Base-by-base conservation (phyloP, 1,140 invertebrate genomes). In the Sarcophaga peregrina region DNA sequence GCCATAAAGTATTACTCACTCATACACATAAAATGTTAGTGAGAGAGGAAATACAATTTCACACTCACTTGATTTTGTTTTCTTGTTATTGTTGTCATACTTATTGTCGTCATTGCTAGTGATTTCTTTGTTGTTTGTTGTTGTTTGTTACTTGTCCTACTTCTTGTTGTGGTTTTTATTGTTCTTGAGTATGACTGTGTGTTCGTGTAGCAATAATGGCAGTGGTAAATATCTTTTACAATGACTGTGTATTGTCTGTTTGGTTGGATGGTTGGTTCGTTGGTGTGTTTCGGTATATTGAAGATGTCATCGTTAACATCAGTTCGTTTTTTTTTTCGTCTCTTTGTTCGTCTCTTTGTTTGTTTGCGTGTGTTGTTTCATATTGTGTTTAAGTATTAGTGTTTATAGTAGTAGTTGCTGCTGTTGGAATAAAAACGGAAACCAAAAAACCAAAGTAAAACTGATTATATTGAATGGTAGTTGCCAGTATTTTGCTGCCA, bases 11-110 rank as follows among this genome's bases (percentile, higher is more conserved):
- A 37, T 37, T 37, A 37, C 25, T 37, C 4, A 68, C 62, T 25
- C 17, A 20, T n/a, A 20, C 62, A 68, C 50, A 20, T 68, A 37
- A 37, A 37, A 37, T 37, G 25, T 1, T 20, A 4, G n/a, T 20
- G 9, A 68, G 62, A 68, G 20, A 10, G 62, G 20, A 68, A 68
- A 68, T n/a, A 68, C 62, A 20, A 68, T 68, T 68, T 68, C 62
- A 68, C 62, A 68, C 62, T 68, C 62, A 68, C 62, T 68, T 68
- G 62, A 68, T 68, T 68, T 68, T 68, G 62, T 68, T 68, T n/a
- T 68, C 62, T 20, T 68, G 62, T 37, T 37, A 4, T 37, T 37
- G 62, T 68, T 68, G 62, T 68, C 62, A 68, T 68, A 20, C 62
- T 68, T 68, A 68, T 68, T 68, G 62, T 25, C 62, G 50, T 13